Evolutionary conservation across 2,113 vertebrate species (phyloP), one percentile per base, ranked within the genome.

Genomic region (Syngnathoides biaculeatus): DNA sequence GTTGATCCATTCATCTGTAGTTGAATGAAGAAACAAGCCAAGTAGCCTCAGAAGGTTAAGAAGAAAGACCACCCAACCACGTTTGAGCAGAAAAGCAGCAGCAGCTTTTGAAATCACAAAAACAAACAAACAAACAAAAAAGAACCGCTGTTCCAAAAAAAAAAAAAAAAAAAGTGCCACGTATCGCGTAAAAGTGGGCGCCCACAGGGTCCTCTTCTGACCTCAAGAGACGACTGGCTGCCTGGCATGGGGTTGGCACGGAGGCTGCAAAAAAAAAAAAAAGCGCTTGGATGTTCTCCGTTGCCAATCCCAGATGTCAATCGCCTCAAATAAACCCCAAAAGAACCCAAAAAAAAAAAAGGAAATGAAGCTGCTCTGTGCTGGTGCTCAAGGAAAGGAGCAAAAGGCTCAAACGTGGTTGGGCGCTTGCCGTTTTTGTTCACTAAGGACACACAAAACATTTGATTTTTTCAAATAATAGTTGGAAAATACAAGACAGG

Each of bases 261-360:
- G 91, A 88, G 91, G 92, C 89, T 77, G 53, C 71, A 84, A 87
- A 85, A 73, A 72, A 57, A 57, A 84, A 87, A 85, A 73, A 72
- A 57, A 57, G 55, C 15, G 90, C 92, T 93, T 92, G 92, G 92
- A 92, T 93, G 91, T 92, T 92, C 87, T 91, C 90, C 87, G 86
- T 82, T 66, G 75, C 88, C 86, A 84, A 82, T 74, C 79, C 52
- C 69, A 74, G 84, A 87, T 86, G 81, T 80, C 78, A 65, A 60
- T 74, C 57, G 56, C 77, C 79, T 82, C 69, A 59, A 75, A 24
- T 55, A 12, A 15, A 45, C 3, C 43, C 13, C 13, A 39, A 22
- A 42, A 20, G 22, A 40, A 14, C n/a, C n/a, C n/a, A n/a, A 22
- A 45, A 27, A 13, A 40, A 3, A 40, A 61, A 0, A 39, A 61